A percentile compares a stretch with the other conserved stretches of the same genome.
Evolutionary conservation across 2,888 invertebrate genomes (phyloP).

Genomic region (Tipula unca): DNA sequence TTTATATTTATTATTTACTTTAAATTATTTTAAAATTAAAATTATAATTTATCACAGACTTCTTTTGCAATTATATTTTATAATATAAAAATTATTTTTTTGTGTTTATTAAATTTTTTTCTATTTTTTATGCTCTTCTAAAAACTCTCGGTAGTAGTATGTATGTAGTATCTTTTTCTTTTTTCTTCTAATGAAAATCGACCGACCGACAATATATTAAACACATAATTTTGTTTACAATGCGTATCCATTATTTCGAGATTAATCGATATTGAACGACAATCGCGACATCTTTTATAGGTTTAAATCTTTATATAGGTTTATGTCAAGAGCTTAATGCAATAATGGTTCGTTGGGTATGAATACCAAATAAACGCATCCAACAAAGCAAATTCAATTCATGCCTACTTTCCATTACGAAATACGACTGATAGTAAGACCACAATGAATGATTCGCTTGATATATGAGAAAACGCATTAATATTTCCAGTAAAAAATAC

Average conservation of each 20-base stretch:
- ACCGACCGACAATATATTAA: not conserved
- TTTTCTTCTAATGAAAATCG: not conserved
- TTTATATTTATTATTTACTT: slow-evolving; percentile 8
- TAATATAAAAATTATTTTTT: not conserved
- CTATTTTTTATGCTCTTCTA: slow-evolving; percentile 14
- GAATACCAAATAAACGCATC: too few relatives aligned
- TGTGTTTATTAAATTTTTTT: slow-evolving; percentile 1
- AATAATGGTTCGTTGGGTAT: too few relatives aligned
- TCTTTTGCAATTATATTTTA: not conserved
- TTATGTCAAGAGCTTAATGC: too few relatives aligned
- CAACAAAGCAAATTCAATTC: too few relatives aligned
- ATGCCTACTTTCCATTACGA: too few relatives aligned
- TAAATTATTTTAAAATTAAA: slow-evolving; percentile 3
- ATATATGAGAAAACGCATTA: too few relatives aligned
- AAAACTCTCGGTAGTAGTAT: not conserved
- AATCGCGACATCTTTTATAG: not conserved
- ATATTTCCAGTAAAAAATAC: too few relatives aligned
- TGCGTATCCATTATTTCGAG: not conserved
- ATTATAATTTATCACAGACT: slow-evolving; percentile 15
- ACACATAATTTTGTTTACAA: not conserved
- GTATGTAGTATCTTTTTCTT: not conserved
- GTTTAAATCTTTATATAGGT: too few relatives aligned
- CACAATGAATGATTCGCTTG: too few relatives aligned
- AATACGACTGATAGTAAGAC: too few relatives aligned
- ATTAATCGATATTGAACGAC: not conserved